phyloP scores from a whole-genome alignment of 2,113 vertebrate species.

The Tetrao urogallus region DNA sequence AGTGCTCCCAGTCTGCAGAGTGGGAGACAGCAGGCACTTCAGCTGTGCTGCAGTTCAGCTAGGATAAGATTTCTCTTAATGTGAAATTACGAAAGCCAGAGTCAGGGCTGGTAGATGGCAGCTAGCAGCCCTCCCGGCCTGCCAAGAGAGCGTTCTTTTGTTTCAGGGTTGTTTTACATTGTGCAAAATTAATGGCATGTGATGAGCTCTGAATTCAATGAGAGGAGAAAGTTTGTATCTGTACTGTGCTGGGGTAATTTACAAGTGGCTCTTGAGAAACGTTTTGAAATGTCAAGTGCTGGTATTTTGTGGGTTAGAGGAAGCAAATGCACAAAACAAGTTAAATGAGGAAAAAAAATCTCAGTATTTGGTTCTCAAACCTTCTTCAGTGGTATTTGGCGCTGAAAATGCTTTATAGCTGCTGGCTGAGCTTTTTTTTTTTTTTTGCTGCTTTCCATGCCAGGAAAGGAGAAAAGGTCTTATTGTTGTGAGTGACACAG shows the following conservation, averaged over 20 bases:
- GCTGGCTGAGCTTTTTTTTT: neutral
- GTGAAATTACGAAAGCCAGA: slow-evolving; percentile 1
- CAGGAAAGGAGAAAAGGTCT: neutral
- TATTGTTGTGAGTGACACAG: neutral
- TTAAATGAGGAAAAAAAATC: neutral
- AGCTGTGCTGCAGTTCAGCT: slow-evolving; percentile 12
- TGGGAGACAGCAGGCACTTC: neutral
- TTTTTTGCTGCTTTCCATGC: neutral
- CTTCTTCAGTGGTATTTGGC: neutral
- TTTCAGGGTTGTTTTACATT: slow-evolving; percentile 4
- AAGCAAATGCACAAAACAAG: slow-evolving; percentile 10
- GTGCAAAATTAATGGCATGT: slow-evolving; percentile 44
- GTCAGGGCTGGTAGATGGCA: neutral
- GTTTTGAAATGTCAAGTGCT: slow-evolving; percentile 36
- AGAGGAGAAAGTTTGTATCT: slow-evolving; percentile 47
- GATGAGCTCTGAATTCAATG: slow-evolving; percentile 22
- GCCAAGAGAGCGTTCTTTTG: slow-evolving; percentile 49
- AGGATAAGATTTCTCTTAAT: neutral
- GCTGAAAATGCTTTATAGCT: neutral
- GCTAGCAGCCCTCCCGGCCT: neutral
- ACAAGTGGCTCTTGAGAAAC: slow-evolving; percentile 8
- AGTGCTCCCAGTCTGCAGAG: neutral
- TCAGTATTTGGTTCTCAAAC: neutral
- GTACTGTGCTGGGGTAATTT: neutral
- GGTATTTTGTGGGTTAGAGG: slow-evolving; percentile 8